Evolutionary conservation across 2,888 invertebrate species (phyloP).

Genomic region (Hymenopus coronatus): DNA sequence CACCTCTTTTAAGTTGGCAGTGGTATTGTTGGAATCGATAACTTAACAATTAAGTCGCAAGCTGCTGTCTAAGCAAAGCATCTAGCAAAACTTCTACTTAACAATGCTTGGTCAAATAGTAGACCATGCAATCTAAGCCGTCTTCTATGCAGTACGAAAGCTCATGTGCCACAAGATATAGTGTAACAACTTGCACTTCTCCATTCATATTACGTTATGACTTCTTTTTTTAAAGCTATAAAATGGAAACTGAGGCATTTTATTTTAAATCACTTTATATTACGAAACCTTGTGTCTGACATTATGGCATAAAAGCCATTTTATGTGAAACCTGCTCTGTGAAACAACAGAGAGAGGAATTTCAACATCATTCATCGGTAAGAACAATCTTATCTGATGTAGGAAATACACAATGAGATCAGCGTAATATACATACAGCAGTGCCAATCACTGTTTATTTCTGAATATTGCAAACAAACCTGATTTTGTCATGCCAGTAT

Average conservation of each 20-base stretch:
- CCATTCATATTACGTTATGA: constrained; percentile 3
- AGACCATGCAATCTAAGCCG: constrained; percentile 14
- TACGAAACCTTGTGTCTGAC: background rate
- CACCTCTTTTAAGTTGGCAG: constrained; percentile 27
- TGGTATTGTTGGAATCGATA: constrained; percentile 28
- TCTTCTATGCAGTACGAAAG: constrained; percentile 21
- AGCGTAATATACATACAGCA: background rate
- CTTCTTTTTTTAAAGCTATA: constrained; percentile 30
- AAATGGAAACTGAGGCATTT: constrained; percentile 27
- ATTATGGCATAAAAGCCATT: background rate
- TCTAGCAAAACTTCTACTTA: constrained; percentile 27
- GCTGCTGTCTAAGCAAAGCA: constrained; percentile 20
- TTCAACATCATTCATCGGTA: background rate
- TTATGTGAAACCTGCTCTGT: background rate
- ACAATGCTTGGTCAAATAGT: constrained; percentile 14
- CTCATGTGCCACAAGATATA: constrained; percentile 4
- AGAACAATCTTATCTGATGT: background rate
- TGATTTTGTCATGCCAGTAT: background rate
- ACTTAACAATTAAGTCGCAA: constrained; percentile 18
- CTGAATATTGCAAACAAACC: constrained; percentile 7
- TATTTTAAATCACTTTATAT: constrained; percentile 2
- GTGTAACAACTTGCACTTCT: constrained; percentile 3
- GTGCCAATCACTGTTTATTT: background rate
- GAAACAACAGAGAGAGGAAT: background rate
- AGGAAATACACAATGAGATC: background rate